phyloP scores from a whole-genome alignment of 2,888 invertebrate species.

The Drosophila parthenogenetica region DNA sequence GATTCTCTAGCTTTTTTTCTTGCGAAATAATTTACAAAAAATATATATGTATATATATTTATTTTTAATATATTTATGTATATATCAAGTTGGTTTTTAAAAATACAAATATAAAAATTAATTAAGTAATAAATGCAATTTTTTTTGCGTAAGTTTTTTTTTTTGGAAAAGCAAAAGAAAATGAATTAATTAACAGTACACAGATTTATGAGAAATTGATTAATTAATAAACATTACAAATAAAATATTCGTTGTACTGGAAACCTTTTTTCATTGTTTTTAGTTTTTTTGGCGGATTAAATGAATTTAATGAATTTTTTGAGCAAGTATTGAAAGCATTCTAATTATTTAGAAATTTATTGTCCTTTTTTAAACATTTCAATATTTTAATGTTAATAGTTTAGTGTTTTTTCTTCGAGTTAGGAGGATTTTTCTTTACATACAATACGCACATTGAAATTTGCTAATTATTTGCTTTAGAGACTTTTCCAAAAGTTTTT shows the following conservation, averaged over 20 bases:
- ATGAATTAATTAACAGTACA: conserved; percentile 20
- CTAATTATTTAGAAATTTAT: conserved; percentile 74
- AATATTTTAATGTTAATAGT: conserved; percentile 60
- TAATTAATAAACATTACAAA: conserved; percentile 54
- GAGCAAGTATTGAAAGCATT: conserved; percentile 66
- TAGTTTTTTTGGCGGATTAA: conserved; percentile 33
- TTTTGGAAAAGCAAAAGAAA: conserved; percentile 75
- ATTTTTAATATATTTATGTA: conserved; percentile 25
- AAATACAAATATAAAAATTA: conserved; percentile 78
- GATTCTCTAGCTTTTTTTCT: conserved; percentile 75
- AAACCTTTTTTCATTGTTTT: conserved; percentile 65
- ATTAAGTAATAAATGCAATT: conserved; percentile 80
- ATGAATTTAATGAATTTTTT: conserved; percentile 44
- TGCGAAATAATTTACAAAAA: conserved; percentile 74
- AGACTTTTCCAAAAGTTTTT: conserved; percentile 73
- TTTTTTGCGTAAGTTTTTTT: conserved; percentile 37
- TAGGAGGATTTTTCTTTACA: conserved; percentile 45
- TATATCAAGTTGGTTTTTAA: conserved; percentile 40
- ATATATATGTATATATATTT: conserved; percentile 60
- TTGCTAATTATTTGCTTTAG: conserved; percentile 68
- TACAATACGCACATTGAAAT: conserved; percentile 71
- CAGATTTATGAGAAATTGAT: conserved; percentile 19
- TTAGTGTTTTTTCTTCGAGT: conserved; percentile 28
- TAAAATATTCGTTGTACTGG: conserved; percentile 75
- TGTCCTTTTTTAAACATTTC: conserved; percentile 77